These are phyloP conservation scores for Sternotherus odoratus DNA, from an alignment of 2,797 vertebrate species.

Conservation along the genomic window DNA sequence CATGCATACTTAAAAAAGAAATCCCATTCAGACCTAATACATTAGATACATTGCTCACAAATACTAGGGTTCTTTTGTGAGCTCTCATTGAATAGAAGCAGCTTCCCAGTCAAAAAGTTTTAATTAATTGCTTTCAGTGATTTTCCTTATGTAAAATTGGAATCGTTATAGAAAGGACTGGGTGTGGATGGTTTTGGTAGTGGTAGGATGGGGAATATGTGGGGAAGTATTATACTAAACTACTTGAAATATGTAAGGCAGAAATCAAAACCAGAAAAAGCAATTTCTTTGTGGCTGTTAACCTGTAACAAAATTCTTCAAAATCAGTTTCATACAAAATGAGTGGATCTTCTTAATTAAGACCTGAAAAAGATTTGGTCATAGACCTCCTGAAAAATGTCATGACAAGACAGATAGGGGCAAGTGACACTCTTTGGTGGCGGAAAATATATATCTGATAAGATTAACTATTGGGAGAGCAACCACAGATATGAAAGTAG, in stretches of 20 bases:
- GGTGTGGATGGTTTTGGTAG: background rate
- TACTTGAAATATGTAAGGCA: slow-evolving; percentile 57
- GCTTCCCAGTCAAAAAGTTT: slow-evolving; percentile 39
- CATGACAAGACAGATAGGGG: too few species aligned
- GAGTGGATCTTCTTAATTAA: slow-evolving; percentile 36
- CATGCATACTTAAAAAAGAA: slow-evolving; percentile 6
- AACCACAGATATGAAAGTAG: background rate
- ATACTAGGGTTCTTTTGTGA: background rate
- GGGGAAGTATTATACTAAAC: slow-evolving; percentile 59
- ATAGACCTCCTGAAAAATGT: background rate
- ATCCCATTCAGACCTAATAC: background rate
- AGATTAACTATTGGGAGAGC: slow-evolving; percentile 26
- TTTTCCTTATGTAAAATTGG: slow-evolving; percentile 43
- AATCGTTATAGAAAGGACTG: slow-evolving; percentile 40
- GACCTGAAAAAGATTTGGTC: background rate
- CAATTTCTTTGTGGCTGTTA: slow-evolving; percentile 43
- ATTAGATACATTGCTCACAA: slow-evolving; percentile 31
- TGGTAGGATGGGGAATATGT: background rate
- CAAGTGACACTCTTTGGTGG: too few species aligned
- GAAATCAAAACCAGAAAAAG: slow-evolving; percentile 51
- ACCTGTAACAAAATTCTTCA: slow-evolving; percentile 51
- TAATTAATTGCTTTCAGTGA: slow-evolving; percentile 59
- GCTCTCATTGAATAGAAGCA: background rate
- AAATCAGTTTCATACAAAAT: slow-evolving; percentile 5
- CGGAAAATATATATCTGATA: background rate